Evolutionary conservation across 2,888 invertebrate genomes (phyloP).

Genomic region (Nasonia oneida): DNA sequence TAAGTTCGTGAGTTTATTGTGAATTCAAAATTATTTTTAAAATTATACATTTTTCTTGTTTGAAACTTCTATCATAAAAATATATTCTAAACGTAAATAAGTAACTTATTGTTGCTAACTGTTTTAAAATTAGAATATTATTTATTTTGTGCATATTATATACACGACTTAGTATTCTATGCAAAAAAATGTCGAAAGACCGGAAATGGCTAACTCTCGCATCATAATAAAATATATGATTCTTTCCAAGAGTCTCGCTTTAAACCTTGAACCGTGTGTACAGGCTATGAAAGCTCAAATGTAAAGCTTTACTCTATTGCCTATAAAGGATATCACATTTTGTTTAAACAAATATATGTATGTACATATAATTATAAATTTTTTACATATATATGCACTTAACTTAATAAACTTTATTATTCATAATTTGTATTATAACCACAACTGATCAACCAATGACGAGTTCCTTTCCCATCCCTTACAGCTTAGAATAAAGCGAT

Average conservation of each 20-base stretch:
- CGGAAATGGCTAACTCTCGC: conserved; percentile 30
- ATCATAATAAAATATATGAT: not conserved
- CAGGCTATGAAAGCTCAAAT: not conserved
- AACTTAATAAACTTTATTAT: not conserved
- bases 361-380: too few species aligned
- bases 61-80: not conserved
- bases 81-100: not conserved
- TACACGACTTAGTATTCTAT: not conserved
- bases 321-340: too few species aligned
- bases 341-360: too few species aligned
- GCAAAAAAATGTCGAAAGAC: conserved; percentile 8
- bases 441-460: not conserved
- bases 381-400: too few species aligned
- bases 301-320: too few species aligned
- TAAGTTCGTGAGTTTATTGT: conserved; percentile 16
- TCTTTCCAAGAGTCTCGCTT: conserved; percentile 7
- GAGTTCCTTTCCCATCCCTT: conserved; percentile 29
- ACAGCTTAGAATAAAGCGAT: conserved; percentile 23
- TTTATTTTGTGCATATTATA: not conserved
- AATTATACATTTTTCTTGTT: not conserved
- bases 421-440: conserved; percentile 31
- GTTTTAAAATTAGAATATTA: not conserved
- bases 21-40: not conserved
- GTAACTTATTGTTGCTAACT: too few species aligned
- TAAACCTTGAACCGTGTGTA: conserved; percentile 1